phyloP scores from a whole-genome alignment of 2,797 vertebrate genomes.

The Xiphorhynchus erythropygius region DNA sequence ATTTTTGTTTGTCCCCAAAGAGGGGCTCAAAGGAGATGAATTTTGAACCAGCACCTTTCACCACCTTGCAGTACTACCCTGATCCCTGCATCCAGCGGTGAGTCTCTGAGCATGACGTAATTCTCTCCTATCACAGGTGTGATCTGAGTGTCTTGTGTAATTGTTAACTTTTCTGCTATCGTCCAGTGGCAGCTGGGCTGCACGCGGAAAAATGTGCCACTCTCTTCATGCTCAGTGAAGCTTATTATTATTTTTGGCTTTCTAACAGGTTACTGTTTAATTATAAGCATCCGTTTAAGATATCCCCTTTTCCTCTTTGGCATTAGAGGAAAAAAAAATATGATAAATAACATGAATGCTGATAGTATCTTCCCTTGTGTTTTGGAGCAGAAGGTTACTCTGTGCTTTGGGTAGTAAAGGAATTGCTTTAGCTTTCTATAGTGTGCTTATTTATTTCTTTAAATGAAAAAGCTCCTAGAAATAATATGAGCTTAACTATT shows the following conservation, averaged over 20 bases:
- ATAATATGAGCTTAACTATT: neutral
- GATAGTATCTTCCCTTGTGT: conserved; percentile 19
- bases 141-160: conserved; percentile 49
- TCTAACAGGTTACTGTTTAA: conserved; percentile 64
- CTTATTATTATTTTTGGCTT: conserved; percentile 69
- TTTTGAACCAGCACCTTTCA: conserved; percentile 83
- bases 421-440: neutral
- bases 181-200: conserved; percentile 58
- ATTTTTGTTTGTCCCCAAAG: conserved; percentile 69
- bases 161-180: conserved; percentile 57
- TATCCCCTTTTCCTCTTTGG: conserved; percentile 58
- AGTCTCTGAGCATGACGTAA: conserved; percentile 76
- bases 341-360: conserved; percentile 1
- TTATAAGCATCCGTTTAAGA: conserved; percentile 61
- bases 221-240: conserved; percentile 65
- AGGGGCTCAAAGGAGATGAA: conserved; percentile 85
- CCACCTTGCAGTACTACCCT: conserved; percentile 88
- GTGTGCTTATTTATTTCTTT: neutral
- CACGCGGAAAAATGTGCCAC: conserved; percentile 24
- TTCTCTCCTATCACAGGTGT: conserved; percentile 35
- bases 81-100: conserved; percentile 94
- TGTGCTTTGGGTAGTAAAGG: neutral
- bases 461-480: neutral
- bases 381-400: neutral
- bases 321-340: neutral